Evolutionary conservation across 23 tunicate species (phyloP).

Genomic region (Clavelina lepadiformis): DNA sequence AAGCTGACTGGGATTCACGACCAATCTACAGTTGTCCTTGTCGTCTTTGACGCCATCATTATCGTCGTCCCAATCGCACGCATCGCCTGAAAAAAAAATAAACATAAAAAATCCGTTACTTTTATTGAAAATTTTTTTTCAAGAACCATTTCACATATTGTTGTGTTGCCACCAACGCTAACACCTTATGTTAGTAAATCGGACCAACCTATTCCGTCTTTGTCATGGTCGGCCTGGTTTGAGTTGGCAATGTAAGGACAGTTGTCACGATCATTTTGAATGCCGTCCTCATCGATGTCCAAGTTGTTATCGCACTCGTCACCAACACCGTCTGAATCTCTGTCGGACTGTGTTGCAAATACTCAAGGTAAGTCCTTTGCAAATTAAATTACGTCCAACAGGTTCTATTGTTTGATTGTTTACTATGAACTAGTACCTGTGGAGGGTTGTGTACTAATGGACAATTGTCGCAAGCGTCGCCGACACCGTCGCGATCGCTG

Average conservation of each 20-base stretch:
- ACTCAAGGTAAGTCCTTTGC: neutral
- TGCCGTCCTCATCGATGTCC: conserved; percentile 83
- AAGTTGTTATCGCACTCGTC: conserved; percentile 70
- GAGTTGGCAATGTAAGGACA: conserved; percentile 80
- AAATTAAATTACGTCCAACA: neutral
- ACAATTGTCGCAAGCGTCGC: conserved; percentile 93
- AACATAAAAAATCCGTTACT: neutral
- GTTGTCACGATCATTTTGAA: conserved; percentile 78
- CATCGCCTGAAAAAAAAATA: conserved; percentile 54
- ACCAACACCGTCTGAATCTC: conserved; percentile 76
- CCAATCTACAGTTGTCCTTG: conserved; percentile 85
- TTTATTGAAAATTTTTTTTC: neutral
- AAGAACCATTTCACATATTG: no score
- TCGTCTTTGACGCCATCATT: conserved; percentile 85
- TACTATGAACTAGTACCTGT: conserved; percentile 29
- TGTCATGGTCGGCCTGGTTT: conserved; percentile 81
- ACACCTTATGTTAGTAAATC: no score
- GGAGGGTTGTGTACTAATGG: conserved; percentile 45
- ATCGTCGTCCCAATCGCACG: conserved; percentile 90
- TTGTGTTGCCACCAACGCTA: no score
- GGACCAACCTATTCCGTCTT: conserved; percentile 85
- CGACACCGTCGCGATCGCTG: conserved; percentile 76
- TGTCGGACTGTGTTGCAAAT: conserved; percentile 24
- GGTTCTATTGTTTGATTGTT: neutral
- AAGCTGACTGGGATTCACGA: conserved; percentile 83